Evolutionary conservation across 2,113 vertebrate species (phyloP).

Genomic region (Hyaena hyaena): DNA sequence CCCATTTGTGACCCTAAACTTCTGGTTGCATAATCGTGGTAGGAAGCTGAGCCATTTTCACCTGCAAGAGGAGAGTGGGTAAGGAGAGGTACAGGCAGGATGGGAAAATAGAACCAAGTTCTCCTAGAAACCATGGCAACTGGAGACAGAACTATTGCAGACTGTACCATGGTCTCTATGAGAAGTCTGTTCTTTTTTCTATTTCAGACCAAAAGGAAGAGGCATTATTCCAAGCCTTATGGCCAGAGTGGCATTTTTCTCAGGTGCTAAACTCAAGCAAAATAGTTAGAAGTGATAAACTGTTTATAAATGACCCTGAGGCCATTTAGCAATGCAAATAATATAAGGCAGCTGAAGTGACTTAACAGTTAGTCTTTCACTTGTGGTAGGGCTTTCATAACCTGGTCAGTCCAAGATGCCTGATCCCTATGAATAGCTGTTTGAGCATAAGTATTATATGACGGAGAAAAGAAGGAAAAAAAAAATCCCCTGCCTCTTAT

Average conservation of each 20-base stretch:
- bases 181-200: background rate
- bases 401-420: background rate
- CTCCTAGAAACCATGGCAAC: constrained; percentile 19
- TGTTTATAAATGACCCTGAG: constrained; percentile 17
- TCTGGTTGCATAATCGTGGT: background rate
- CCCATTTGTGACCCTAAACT: background rate
- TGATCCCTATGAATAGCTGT: background rate
- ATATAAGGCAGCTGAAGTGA: background rate
- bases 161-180: background rate
- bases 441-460: constrained; percentile 8
- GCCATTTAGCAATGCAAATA: background rate
- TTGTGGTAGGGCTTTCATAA: background rate
- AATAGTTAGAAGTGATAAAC: constrained; percentile 11
- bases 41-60: constrained; percentile 16
- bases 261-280: background rate
- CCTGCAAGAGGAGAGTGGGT: background rate
- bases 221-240: background rate
- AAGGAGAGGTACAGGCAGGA: background rate
- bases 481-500: background rate
- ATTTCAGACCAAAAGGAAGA: background rate
- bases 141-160: background rate
- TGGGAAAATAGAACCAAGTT: background rate
- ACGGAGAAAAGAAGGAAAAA: background rate
- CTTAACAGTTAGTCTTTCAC: background rate
- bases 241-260: constrained; percentile 38